A percentile compares a stretch with the other conserved stretches of the same genome.
phyloP scores from a whole-genome alignment of 2,113 vertebrate species.

The Uropsilus gracilis region DNA sequence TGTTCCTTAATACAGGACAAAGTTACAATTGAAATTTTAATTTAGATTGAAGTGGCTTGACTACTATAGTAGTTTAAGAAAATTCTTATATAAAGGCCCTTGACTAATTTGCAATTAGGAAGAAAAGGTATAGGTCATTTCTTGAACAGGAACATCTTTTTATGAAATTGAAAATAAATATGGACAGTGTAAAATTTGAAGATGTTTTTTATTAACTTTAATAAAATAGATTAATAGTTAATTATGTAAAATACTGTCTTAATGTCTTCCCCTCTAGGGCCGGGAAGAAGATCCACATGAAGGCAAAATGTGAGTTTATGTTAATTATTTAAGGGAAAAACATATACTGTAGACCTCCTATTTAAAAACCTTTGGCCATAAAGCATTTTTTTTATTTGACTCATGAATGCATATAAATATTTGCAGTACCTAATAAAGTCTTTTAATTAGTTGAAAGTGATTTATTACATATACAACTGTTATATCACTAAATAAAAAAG shows the following conservation, averaged over 20 bases:
- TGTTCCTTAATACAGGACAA: not conserved
- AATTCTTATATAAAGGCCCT: not conserved
- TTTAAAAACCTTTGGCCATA: slow-evolving; percentile 35
- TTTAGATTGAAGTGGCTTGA: not conserved
- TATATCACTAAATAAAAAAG: not conserved
- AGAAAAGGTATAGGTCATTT: not conserved
- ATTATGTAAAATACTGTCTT: slow-evolving; percentile 62
- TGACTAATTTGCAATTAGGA: not conserved
- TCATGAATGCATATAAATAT: slow-evolving; percentile 17
- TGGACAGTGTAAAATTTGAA: not conserved
- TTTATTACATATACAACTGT: not conserved
- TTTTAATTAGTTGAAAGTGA: slow-evolving; percentile 17
- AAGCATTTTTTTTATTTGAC: not conserved
- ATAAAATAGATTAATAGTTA: slow-evolving; percentile 38
- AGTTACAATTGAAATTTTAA: not conserved
- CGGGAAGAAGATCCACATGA: slow-evolving; percentile 99
- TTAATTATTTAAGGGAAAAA: slow-evolving; percentile 44
- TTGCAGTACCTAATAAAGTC: not conserved
- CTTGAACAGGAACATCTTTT: not conserved
- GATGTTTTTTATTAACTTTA: slow-evolving; percentile 40
- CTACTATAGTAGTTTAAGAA: not conserved
- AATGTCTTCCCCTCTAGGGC: slow-evolving; percentile 87
- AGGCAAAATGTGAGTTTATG: slow-evolving; percentile 96
- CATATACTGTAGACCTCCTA: not conserved
- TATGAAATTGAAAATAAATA: not conserved